Evolutionary conservation across 2,113 vertebrate genomes (phyloP).

Genomic region (Hemibagrus wyckioides): DNA sequence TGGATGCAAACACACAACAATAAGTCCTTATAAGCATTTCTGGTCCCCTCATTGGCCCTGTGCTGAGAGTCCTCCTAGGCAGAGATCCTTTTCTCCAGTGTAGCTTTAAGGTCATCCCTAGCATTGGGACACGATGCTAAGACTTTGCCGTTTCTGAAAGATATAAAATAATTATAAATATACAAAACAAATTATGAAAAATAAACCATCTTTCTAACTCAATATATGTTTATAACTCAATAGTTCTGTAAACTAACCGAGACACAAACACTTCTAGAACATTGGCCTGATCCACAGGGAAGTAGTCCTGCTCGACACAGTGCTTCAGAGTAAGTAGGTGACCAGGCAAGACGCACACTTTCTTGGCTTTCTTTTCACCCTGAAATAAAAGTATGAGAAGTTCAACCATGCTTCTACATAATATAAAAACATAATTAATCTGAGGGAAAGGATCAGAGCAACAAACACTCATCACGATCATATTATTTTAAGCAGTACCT

Average conservation of each 20-base stretch:
- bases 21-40: constrained; percentile 22
- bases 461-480: neutral
- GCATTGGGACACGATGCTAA: constrained; percentile 61
- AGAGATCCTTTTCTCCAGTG: constrained; percentile 51
- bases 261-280: constrained; percentile 84
- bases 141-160: constrained; percentile 62
- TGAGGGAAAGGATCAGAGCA: neutral
- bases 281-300: constrained; percentile 77
- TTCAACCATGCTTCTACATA: neutral
- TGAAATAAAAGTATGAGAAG: constrained; percentile 55
- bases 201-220: neutral
- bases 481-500: constrained; percentile 72
- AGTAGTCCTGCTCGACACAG: constrained; percentile 89
- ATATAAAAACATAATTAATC: neutral
- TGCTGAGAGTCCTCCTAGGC: constrained; percentile 6
- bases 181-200: neutral
- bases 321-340: constrained; percentile 88
- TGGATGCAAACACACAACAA: neutral
- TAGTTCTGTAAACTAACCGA: constrained; percentile 75
- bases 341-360: constrained; percentile 78
- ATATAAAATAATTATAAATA: no score
- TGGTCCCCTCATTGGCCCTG: constrained; percentile 20
- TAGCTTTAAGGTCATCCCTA: constrained; percentile 59
- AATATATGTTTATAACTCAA: neutral
- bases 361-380: constrained; percentile 89